Evolutionary conservation across 2,113 vertebrate species (phyloP).

Genomic region (Perca flavescens): DNA sequence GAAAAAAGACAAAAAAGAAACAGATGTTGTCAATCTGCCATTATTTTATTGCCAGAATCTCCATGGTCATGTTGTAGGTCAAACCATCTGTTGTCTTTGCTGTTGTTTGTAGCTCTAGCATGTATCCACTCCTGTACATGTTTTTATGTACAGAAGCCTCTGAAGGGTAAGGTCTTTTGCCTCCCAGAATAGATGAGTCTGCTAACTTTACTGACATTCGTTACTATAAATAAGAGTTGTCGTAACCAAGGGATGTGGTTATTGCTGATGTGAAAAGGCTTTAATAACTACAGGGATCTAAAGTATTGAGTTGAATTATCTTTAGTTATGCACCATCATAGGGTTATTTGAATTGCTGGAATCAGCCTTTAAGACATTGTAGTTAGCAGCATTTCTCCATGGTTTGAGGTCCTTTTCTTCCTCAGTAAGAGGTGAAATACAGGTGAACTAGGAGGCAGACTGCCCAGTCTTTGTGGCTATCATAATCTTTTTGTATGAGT

Average conservation of each 20-base stretch:
- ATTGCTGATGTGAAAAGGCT: conserved; percentile 51
- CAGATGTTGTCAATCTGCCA: conserved; percentile 72
- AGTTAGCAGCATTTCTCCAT: neutral
- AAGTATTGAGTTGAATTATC: conserved; percentile 36
- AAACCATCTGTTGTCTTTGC: conserved; percentile 79
- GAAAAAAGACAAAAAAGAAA: conserved; percentile 59
- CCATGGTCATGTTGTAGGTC: conserved; percentile 56
- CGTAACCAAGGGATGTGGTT: conserved; percentile 59
- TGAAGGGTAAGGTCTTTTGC: conserved; percentile 63
- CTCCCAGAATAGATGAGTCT: conserved; percentile 74
- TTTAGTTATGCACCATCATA: neutral
- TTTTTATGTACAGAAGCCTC: conserved; percentile 52
- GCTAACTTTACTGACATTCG: conserved; percentile 74
- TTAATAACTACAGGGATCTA: conserved; percentile 15
- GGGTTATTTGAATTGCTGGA: conserved; percentile 24
- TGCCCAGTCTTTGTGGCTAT: conserved; percentile 8
- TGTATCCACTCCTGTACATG: conserved; percentile 45
- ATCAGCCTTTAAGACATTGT: neutral
- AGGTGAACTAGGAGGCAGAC: neutral
- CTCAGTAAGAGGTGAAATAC: neutral
- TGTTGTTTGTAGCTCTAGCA: conserved; percentile 55
- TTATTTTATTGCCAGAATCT: conserved; percentile 67
- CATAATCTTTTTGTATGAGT: conserved; percentile 12
- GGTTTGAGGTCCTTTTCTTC: neutral
- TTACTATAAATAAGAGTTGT: conserved; percentile 80